Evolutionary conservation across 2,888 invertebrate species (phyloP), one percentile per base, ranked within the genome.

Genomic region (Cerceris rybyensis): DNA sequence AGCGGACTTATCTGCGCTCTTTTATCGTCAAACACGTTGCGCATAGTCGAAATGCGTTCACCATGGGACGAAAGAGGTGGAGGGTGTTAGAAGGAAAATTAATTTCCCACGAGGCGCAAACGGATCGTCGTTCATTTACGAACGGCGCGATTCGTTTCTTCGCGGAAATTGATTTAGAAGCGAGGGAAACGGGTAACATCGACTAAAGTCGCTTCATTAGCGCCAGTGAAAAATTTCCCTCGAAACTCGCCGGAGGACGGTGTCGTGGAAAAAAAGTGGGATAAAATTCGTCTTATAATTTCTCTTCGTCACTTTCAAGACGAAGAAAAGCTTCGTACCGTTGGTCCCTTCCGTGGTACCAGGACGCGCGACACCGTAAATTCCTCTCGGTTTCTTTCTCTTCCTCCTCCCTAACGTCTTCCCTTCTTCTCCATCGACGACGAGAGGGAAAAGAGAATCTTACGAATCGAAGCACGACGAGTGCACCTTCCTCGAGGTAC

Each of bases 381-480:
- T 76, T 80, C 74, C 78, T 63, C 80, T 84, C 75, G 57, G 75
- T 71, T 72, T 82, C 77, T 65, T 72, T 67, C 79, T 59, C 69
- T 52, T 57, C 50, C 55, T 6, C 43, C 43, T 7, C 13, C 28
- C 43, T 49, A 60, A 54, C 41, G 11, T 50, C 52, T 39, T 17
- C 16, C 14, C 39, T 11, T 57, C 16, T 49, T 50, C 54, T 49
- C 13, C 69, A 64, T 55, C 58, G 55, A 28, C 57, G 41, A 50
- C 70, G 76, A 28, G 59, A 69, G 75, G 81, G 73, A 70, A 77
- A 83, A 81, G 81, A 85, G 82, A 85, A 85, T 85, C 76, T 85
- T 75, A 76, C 80, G 83, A 85, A 78, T 81, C 74, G 84, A 84
- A 78, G 81, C 83, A 77, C 74, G 80, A 78, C 80, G 74, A 85